Evolutionary conservation across 2,113 vertebrate species (phyloP).

Genomic region (Cynoglossus semilaevis): DNA sequence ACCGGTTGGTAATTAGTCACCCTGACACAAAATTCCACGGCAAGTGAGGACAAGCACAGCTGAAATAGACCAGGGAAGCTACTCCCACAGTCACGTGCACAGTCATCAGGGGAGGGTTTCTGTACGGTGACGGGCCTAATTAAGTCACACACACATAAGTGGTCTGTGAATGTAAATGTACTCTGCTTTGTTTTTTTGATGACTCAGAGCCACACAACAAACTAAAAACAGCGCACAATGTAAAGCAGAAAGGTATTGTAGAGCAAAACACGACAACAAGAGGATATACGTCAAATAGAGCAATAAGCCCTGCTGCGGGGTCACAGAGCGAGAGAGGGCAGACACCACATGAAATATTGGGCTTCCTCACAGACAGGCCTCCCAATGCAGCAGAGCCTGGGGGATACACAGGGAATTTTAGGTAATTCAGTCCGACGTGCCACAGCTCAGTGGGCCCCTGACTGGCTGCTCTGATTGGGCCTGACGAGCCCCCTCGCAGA

Average conservation of each 20-base stretch:
- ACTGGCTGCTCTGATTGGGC: conserved; percentile 62
- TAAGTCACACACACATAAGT: conserved; percentile 61
- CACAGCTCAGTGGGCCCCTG: conserved; percentile 60
- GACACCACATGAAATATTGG: conserved; percentile 65
- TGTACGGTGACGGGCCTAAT: conserved; percentile 57
- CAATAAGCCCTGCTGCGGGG: conserved; percentile 3
- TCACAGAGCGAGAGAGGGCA: not conserved
- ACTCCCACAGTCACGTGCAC: conserved; percentile 42
- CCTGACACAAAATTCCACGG: conserved; percentile 65
- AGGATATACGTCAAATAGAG: conserved; percentile 53
- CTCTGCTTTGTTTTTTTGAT: conserved; percentile 51
- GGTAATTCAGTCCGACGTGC: conserved; percentile 67
- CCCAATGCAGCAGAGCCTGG: conserved; percentile 48
- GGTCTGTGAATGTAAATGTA: conserved; percentile 8
- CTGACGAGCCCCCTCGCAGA: conserved; percentile 10
- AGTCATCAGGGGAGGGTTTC: conserved; percentile 54
- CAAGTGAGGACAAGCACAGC: conserved; percentile 64
- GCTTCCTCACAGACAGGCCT: conserved; percentile 52
- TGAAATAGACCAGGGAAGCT: conserved; percentile 60
- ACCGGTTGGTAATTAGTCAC: conserved; percentile 66
- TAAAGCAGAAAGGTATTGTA: conserved; percentile 28
- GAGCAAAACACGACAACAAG: conserved; percentile 40
- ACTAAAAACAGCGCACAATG: not conserved
- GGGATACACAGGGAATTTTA: conserved; percentile 64
- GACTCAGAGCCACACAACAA: conserved; percentile 49